phyloP scores from a whole-genome alignment of 2,888 invertebrate genomes.

The Ptychoptera contaminata region DNA sequence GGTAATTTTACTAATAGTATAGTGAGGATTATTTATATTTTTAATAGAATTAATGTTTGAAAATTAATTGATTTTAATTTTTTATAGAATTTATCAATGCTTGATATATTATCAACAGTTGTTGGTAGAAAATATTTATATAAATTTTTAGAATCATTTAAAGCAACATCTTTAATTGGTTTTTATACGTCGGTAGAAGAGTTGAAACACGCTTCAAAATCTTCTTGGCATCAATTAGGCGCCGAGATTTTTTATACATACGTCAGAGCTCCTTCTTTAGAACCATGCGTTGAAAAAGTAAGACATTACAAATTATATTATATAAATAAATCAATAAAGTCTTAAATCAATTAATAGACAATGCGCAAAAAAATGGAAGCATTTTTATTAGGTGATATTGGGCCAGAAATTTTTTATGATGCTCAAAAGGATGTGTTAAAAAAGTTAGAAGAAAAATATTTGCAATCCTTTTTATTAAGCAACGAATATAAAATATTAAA shows the following conservation, averaged over 20 bases:
- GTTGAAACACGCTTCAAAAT: slow-evolving; percentile 55
- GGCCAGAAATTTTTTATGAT: slow-evolving; percentile 76
- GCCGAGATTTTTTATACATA: slow-evolving; percentile 87
- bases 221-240: slow-evolving; percentile 69
- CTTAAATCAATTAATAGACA: slow-evolving; percentile 26
- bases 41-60: background rate
- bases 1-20: slow-evolving; percentile 42
- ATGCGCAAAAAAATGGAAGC: slow-evolving; percentile 74
- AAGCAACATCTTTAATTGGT: slow-evolving; percentile 69
- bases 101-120: slow-evolving; percentile 59
- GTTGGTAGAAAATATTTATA: slow-evolving; percentile 67
- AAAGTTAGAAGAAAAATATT: slow-evolving; percentile 73
- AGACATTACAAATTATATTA: background rate
- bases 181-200: slow-evolving; percentile 81
- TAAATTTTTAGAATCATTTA: slow-evolving; percentile 65
- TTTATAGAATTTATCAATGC: slow-evolving; percentile 50
- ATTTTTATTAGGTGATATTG: slow-evolving; percentile 73
- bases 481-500: slow-evolving; percentile 57
- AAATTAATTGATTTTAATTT: background rate
- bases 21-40: slow-evolving; percentile 16
- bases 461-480: slow-evolving; percentile 74
- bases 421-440: slow-evolving; percentile 67
- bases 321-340: background rate
- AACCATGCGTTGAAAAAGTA: slow-evolving; percentile 66
- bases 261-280: slow-evolving; percentile 63